Conservation (phyloP, 1,140 invertebrate genomes). For the Calephelis virginiensis region DNA sequence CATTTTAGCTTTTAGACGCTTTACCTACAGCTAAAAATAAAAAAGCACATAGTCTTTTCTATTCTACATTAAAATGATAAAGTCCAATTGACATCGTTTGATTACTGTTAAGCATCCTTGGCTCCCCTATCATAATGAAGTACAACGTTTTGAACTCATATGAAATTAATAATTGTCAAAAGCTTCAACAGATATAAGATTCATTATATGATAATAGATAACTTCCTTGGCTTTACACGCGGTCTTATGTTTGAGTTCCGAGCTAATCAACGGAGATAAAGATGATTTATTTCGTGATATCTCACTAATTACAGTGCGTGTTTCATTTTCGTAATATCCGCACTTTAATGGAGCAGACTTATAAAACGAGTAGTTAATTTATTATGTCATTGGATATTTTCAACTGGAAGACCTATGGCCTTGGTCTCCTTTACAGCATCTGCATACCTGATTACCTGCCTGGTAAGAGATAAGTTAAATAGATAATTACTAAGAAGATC, state of each 20-base stretch:
- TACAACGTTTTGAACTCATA: background rate
- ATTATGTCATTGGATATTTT: too few relatives aligned
- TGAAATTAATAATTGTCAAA: constrained; percentile 12
- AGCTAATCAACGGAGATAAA: constrained; percentile 28
- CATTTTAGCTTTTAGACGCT: too few relatives aligned
- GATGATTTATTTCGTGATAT: constrained; percentile 35
- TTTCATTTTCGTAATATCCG: constrained; percentile 34
- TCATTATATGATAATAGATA: constrained; percentile 17
- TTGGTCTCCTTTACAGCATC: too few relatives aligned
- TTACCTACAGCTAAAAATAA: too few relatives aligned
- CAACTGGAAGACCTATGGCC: too few relatives aligned
- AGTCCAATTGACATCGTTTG: too few relatives aligned
- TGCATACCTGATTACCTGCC: too few relatives aligned
- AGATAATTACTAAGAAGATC: too few relatives aligned
- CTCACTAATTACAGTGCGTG: constrained; percentile 25
- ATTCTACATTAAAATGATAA: too few relatives aligned
- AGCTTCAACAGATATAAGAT: constrained; percentile 8
- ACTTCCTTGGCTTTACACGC: constrained; percentile 6
- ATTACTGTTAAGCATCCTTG: background rate
- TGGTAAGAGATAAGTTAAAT: too few relatives aligned
- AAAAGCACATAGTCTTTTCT: too few relatives aligned
- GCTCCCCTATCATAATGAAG: background rate
- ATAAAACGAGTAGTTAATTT: too few relatives aligned
- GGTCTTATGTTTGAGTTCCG: constrained; percentile 15
- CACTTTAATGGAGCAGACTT: constrained; percentile 17